Percentiles rank a stretch among this genome's conserved stretches.
These are phyloP conservation scores for Tenthredo distinguenda DNA, from an alignment of 2,888 invertebrate species.

Conservation along the genomic window DNA sequence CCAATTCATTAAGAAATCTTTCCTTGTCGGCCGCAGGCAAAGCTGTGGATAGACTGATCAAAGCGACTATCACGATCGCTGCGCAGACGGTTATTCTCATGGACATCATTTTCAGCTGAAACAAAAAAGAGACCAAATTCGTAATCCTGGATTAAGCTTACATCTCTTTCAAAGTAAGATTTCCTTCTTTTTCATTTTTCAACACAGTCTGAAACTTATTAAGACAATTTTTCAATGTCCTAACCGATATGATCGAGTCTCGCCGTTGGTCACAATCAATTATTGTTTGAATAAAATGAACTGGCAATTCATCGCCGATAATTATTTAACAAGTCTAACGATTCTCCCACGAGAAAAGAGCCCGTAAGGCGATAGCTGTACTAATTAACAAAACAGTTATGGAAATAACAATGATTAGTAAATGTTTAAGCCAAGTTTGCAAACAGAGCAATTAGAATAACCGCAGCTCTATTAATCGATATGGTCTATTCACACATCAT, in stretches of 20 bases:
- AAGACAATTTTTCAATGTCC: neutral
- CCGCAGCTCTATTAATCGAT: neutral
- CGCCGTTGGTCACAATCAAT: neutral
- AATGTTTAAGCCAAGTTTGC: neutral
- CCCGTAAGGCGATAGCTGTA: neutral
- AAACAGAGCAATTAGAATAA: slow-evolving; percentile 5
- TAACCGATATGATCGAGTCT: neutral
- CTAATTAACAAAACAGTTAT: neutral
- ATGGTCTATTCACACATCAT: neutral
- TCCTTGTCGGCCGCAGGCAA: slow-evolving; percentile 74
- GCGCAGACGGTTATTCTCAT: slow-evolving; percentile 61
- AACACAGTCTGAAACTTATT: neutral
- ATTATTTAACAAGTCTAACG: neutral
- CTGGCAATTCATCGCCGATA: neutral
- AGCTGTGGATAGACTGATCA: slow-evolving; percentile 67
- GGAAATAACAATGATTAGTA: neutral
- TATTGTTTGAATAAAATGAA: neutral
- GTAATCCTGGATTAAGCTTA: too few species aligned
- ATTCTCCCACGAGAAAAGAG: neutral
- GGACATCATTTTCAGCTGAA: slow-evolving; percentile 63
- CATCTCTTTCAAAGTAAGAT: neutral
- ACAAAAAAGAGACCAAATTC: neutral
- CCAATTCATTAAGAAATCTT: slow-evolving; percentile 73
- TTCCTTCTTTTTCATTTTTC: neutral
- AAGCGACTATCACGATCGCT: slow-evolving; percentile 64